Percentiles rank a stretch among this genome's conserved stretches.
Conservation (phyloP, 2,113 vertebrate genomes). For the Morone saxatilis region DNA sequence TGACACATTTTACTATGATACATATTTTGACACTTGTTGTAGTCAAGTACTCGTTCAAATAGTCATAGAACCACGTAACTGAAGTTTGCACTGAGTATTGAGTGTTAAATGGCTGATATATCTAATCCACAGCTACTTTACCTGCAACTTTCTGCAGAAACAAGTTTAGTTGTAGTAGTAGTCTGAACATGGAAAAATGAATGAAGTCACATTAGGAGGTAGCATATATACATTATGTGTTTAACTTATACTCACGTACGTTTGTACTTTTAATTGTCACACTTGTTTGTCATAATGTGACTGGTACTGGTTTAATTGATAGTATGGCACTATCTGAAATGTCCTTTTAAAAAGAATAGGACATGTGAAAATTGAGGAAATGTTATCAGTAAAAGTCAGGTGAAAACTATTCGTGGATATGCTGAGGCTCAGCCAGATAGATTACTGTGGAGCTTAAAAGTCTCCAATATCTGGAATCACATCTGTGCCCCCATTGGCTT, state of each 20-base stretch:
- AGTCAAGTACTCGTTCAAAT: too few species aligned
- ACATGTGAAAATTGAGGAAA: conserved; percentile 23
- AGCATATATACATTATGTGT: neutral
- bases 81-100: too few species aligned
- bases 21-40: too few species aligned
- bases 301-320: conserved; percentile 21
- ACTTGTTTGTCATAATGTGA: too few species aligned
- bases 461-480: conserved; percentile 60
- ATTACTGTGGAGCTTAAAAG: conserved; percentile 49
- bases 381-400: conserved; percentile 54
- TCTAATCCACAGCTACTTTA: neutral
- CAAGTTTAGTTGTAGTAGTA: neutral
- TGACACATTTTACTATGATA: too few species aligned
- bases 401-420: conserved; percentile 35
- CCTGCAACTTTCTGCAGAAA: neutral
- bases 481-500: conserved; percentile 57
- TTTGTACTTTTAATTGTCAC: neutral
- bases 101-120: neutral
- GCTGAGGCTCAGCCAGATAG: conserved; percentile 41
- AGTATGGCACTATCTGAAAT: conserved; percentile 7
- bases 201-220: neutral
- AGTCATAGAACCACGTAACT: too few species aligned
- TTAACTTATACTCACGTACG: neutral
- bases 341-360: conserved; percentile 12
- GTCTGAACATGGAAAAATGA: neutral